Base-by-base conservation (phyloP, 2,797 vertebrate species). In the Pterois miles region DNA sequence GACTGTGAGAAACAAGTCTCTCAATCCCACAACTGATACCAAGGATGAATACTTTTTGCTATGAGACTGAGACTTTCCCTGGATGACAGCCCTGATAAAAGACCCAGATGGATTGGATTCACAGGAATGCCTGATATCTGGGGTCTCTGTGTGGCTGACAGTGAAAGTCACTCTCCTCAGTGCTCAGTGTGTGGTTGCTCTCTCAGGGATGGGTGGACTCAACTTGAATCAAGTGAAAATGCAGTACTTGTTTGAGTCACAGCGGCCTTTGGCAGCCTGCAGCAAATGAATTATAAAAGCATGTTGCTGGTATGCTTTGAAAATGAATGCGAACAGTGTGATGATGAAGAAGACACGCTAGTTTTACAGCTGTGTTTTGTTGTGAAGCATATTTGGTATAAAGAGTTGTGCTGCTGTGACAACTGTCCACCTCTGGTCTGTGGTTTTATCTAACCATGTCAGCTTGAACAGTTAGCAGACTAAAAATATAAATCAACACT, bases 191-290 rank as follows among this genome's bases (percentile, higher is more conserved):
- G 76, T 57, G 82, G 78, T 65, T 79, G 65, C 14, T 85, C 78
- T 82, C 86, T 81, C 22, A 57, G 74, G 88, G 71, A 64, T 64
- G 85, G 88, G 89, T 74, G 89, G 85, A 90, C 78, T 85, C 85
- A 81, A 64, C 80, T 86, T 82, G 88, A 80, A 84, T 69, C 58
- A 14, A 63, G 60, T 63, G 23, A 57, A 65, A 48, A 46, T 60
- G 16, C 43, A 46, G 18, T 74, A 46, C 43, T 71, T 56, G 62
- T 83, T 31, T 83, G 59, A 77, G 74, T 86, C 76, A 76, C n/a
- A 33, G 18, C 3, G 1, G 43, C 34, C 52, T 67, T 62, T 80
- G 70, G 68, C 71, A 38, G 11, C 25, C 34, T 18, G 16, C 6
- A 48, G 12, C 4, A 33, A n/a, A 23, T 64, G 22, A 57, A 83